phyloP scores from a whole-genome alignment of 2,888 invertebrate species.

The Dorcus hopei region DNA sequence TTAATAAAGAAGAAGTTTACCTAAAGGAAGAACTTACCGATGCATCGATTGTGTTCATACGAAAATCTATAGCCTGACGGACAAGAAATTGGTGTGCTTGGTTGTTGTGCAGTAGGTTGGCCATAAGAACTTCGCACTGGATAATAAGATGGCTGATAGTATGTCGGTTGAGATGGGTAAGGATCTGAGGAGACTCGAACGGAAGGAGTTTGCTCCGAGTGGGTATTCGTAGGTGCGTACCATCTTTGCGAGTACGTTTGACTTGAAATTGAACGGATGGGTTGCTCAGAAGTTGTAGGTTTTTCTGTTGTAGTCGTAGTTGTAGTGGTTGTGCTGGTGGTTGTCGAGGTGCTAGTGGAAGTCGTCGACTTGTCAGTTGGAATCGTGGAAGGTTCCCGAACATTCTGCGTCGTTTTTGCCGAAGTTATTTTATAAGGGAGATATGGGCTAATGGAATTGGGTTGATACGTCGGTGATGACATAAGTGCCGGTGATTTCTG shows the following conservation, averaged over 20 bases:
- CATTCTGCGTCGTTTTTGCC: constrained; percentile 7
- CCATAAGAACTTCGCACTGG: neutral
- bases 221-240: too few relatives aligned
- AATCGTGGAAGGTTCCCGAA: constrained; percentile 7
- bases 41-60: constrained; percentile 20
- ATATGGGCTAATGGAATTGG: neutral
- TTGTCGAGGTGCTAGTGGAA: constrained; percentile 11
- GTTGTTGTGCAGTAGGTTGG: neutral
- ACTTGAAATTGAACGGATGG: constrained; percentile 1
- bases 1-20: too few relatives aligned
- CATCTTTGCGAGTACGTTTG: neutral
- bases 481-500: constrained; percentile 44
- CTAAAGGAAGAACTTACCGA: constrained; percentile 19
- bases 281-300: constrained; percentile 7
- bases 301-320: constrained; percentile 17
- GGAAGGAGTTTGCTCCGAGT: too few relatives aligned
- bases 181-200: too few relatives aligned
- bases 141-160: neutral
- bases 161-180: neutral
- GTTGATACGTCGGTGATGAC: neutral
- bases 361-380: neutral
- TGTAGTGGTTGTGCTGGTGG: constrained; percentile 16
- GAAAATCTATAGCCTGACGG: constrained; percentile 25
- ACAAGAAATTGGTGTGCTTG: constrained; percentile 20
- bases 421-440: constrained; percentile 17